Evolutionary conservation across 2,113 vertebrate species (phyloP).

Genomic region (Microcebus murinus): DNA sequence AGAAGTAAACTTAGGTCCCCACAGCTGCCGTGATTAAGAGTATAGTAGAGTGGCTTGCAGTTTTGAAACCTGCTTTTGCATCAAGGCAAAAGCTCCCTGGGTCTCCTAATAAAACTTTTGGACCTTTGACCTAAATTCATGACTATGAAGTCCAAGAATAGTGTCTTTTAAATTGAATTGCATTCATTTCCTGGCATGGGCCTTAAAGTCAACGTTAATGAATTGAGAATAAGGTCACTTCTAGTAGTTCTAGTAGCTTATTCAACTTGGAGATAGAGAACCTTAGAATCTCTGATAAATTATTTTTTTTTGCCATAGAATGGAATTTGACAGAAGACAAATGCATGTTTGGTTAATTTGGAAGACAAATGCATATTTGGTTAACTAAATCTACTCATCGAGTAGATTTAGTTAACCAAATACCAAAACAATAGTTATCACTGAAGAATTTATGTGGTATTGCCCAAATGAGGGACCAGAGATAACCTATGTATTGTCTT

Average conservation of each 20-base stretch:
- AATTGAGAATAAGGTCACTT: background rate
- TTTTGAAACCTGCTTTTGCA: background rate
- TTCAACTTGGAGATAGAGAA: background rate
- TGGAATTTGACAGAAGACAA: background rate
- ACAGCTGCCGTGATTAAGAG: background rate
- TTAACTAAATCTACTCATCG: background rate
- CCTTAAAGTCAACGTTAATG: background rate
- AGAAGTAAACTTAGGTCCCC: background rate
- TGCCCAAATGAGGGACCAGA: background rate
- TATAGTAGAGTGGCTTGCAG: background rate
- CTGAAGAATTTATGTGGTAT: background rate
- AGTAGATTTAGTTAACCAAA: background rate
- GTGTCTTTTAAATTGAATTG: conserved; percentile 42
- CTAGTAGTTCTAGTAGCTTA: background rate
- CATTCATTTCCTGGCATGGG: background rate
- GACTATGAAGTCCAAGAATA: background rate
- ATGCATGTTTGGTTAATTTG: background rate
- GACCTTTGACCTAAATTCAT: conserved; percentile 1
- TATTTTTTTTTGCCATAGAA: background rate
- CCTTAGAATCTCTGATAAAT: background rate
- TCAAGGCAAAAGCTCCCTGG: background rate
- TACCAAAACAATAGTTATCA: background rate
- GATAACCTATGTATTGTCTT: background rate
- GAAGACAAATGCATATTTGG: background rate
- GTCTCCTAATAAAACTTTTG: conserved; percentile 9